Evolutionary conservation across 2,888 invertebrate species (phyloP).

Genomic region (Pterostichus niger): DNA sequence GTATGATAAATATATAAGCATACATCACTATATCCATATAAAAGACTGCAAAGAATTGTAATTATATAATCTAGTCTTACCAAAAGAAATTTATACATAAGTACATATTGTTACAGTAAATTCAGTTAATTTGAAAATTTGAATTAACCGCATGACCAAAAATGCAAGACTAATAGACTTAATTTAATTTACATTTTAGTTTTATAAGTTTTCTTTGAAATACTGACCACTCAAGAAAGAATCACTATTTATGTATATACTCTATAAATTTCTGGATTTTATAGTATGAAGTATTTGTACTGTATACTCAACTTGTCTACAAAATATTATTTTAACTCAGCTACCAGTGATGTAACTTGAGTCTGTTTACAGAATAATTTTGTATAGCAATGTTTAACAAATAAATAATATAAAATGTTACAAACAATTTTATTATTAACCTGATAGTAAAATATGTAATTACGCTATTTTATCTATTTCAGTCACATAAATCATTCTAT

Average conservation of each 20-base stretch:
- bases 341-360: slow-evolving; percentile 25
- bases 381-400: slow-evolving; percentile 58
- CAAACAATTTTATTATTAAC: background rate
- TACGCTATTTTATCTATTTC: too few relatives aligned
- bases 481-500: too few relatives aligned
- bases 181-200: slow-evolving; percentile 10
- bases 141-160: slow-evolving; percentile 41
- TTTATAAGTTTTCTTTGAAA: slow-evolving; percentile 10
- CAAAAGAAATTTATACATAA: slow-evolving; percentile 8
- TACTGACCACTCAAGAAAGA: slow-evolving; percentile 31
- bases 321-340: slow-evolving; percentile 7
- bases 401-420: slow-evolving; percentile 45
- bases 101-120: slow-evolving; percentile 40
- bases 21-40: slow-evolving; percentile 6
- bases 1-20: too few relatives aligned
- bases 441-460: too few relatives aligned
- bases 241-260: slow-evolving; percentile 3
- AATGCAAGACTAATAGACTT: slow-evolving; percentile 47
- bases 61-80: slow-evolving; percentile 30
- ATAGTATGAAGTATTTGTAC: slow-evolving; percentile 36
- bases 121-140: background rate
- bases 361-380: slow-evolving; percentile 52
- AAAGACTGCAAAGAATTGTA: slow-evolving; percentile 23
- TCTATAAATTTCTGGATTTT: slow-evolving; percentile 11
- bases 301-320: slow-evolving; percentile 29